Conservation (phyloP, 2,113 vertebrate genomes). For the Trichechus manatus region DNA sequence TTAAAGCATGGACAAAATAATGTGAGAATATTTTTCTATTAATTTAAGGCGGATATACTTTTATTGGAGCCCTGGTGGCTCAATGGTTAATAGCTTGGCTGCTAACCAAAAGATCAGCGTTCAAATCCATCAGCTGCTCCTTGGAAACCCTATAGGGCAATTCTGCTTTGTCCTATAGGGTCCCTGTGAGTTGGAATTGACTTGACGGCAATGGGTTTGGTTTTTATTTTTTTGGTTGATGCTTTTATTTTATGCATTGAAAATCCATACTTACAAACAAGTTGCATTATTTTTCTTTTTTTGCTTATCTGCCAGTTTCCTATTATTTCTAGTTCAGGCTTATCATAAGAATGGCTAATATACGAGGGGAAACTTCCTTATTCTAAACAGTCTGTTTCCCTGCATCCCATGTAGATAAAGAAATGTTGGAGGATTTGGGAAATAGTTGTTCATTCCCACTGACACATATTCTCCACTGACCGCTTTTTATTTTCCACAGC, state of each 20-base stretch:
- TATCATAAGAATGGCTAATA: constrained; percentile 4
- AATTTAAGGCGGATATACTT: constrained; percentile 14
- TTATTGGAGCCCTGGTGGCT: not conserved
- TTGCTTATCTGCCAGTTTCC: not conserved
- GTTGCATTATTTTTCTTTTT: not conserved
- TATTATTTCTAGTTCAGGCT: constrained; percentile 17
- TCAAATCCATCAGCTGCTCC: too few relatives aligned
- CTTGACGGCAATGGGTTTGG: too few relatives aligned
- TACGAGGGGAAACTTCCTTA: not conserved
- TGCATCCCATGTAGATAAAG: not conserved
- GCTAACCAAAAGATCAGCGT: too few relatives aligned
- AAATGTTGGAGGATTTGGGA: constrained; percentile 14
- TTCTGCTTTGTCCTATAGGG: too few relatives aligned
- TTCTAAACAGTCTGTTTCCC: constrained; percentile 21
- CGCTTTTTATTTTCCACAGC: not conserved
- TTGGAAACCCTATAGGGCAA: too few relatives aligned
- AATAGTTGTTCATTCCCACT: not conserved
- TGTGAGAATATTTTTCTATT: not conserved
- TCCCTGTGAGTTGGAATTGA: too few relatives aligned
- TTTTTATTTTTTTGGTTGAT: too few relatives aligned
- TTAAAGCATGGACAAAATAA: constrained; percentile 18
- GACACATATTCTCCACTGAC: not conserved
- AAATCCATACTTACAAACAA: not conserved
- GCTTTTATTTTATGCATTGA: not conserved
- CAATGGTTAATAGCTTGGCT: too few relatives aligned